Conservation (phyloP, 1,140 invertebrate species). For the Hylaeus anthracinus region DNA sequence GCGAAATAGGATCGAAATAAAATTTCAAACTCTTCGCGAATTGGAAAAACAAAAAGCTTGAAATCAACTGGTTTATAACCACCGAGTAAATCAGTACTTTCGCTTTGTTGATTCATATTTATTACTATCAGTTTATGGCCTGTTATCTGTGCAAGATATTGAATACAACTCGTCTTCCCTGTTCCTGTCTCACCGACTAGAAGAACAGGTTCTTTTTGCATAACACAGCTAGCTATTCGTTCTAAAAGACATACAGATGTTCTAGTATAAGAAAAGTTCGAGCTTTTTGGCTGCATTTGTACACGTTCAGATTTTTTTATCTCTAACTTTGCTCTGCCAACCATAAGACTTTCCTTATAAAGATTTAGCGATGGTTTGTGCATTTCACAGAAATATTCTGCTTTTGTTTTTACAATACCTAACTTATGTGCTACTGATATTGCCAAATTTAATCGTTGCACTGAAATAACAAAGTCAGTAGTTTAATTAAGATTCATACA, state of each 20-base stretch:
- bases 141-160: conserved; percentile 93
- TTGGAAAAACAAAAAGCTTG: conserved; percentile 90
- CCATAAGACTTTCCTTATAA: conserved; percentile 76
- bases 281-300: conserved; percentile 70
- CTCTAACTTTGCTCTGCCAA: conserved; percentile 83
- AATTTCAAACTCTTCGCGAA: conserved; percentile 92
- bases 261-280: conserved; percentile 90
- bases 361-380: conserved; percentile 90
- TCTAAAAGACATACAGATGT: conserved; percentile 92
- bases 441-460: conserved; percentile 85
- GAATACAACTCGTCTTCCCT: conserved; percentile 98
- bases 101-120: conserved; percentile 99
- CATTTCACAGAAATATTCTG: conserved; percentile 89
- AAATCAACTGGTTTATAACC: conserved; percentile 98
- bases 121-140: conserved; percentile 94
- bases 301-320: conserved; percentile 58
- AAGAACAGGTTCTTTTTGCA: conserved; percentile 93
- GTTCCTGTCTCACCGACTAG: conserved; percentile 99
- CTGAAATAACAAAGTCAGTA: conserved; percentile 65
- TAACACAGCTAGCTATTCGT: conserved; percentile 90
- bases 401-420: conserved; percentile 91
- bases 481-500: too few relatives aligned
- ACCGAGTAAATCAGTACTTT: conserved; percentile 96
- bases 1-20: conserved; percentile 92
- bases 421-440: conserved; percentile 89